Conservation (phyloP, 2,888 invertebrate genomes). For the Drosophila atripex region DNA sequence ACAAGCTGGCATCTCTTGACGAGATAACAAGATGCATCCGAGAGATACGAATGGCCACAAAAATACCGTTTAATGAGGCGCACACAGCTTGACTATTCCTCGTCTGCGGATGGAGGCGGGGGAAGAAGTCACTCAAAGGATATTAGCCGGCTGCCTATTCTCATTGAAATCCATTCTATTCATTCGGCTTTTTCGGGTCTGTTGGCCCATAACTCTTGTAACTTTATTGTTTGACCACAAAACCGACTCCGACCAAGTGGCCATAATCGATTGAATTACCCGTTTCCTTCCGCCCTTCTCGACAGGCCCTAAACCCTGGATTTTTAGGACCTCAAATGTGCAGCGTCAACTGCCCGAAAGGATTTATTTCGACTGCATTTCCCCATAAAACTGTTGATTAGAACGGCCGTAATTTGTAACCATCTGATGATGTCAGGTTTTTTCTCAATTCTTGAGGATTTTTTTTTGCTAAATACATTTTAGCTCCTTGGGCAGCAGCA, state of each 20-base stretch:
- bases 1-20: conserved; percentile 34
- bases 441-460: not conserved
- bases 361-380: conserved; percentile 14
- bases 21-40: conserved; percentile 76
- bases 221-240: conserved; percentile 72
- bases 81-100: conserved; percentile 80
- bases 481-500: not conserved
- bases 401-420: not conserved
- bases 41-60: conserved; percentile 71
- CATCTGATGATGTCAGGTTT: conserved; percentile 4
- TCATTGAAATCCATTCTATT: conserved; percentile 42
- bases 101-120: conserved; percentile 33
- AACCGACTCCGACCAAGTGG: conserved; percentile 37
- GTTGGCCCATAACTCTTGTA: conserved; percentile 64
- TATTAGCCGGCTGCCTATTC: conserved; percentile 68
- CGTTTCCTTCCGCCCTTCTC: conserved; percentile 65
- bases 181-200: conserved; percentile 26
- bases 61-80: conserved; percentile 82
- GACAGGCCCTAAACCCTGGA: conserved; percentile 17
- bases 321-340: conserved; percentile 20
- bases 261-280: conserved; percentile 53
- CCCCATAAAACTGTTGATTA: conserved; percentile 8
- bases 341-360: conserved; percentile 21
- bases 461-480: not conserved
- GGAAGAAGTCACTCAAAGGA: conserved; percentile 58